Percentiles rank a stretch among this genome's conserved stretches.
Evolutionary conservation across 2,113 vertebrate species (phyloP).

Genomic region (Syngnathus scovelli): DNA sequence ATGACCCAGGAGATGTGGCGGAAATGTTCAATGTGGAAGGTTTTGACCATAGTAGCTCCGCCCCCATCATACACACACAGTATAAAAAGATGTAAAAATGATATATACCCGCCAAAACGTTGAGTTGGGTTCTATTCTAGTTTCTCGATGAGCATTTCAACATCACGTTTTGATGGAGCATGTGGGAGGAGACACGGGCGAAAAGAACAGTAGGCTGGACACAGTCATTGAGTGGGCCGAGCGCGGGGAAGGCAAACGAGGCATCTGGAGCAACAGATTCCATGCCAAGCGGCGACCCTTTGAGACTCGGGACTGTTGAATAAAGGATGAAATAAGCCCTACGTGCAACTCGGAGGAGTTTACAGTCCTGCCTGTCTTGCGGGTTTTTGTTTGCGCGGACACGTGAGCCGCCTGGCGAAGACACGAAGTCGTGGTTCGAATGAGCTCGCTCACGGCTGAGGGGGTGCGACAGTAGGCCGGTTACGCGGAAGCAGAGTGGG

Average conservation of each 20-base stretch:
- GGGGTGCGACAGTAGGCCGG: conserved; percentile 46
- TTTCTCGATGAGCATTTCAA: not conserved
- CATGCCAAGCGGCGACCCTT: conserved; percentile 50
- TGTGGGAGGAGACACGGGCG: conserved; percentile 40
- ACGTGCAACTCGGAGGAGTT: conserved; percentile 15
- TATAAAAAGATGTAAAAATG: no score
- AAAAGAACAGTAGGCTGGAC: conserved; percentile 43
- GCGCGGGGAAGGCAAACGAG: conserved; percentile 38
- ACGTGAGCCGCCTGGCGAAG: conserved; percentile 35
- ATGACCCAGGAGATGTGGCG: conserved; percentile 22
- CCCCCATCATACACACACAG: no score
- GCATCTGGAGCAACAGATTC: conserved; percentile 57
- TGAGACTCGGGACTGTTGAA: conserved; percentile 33
- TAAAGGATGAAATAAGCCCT: conserved; percentile 14
- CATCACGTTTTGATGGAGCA: conserved; percentile 30
- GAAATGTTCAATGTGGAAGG: conserved; percentile 10
- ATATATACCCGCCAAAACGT: not conserved
- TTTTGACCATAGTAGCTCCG: conserved; percentile 18
- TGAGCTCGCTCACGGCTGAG: not conserved
- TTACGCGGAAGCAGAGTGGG: conserved; percentile 56
- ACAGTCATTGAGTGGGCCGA: conserved; percentile 47
- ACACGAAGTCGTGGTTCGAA: conserved; percentile 21
- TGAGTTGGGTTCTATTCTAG: not conserved
- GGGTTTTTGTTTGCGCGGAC: conserved; percentile 22
- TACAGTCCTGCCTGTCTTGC: conserved; percentile 5